phyloP scores from a whole-genome alignment of 2,797 vertebrate genomes.

The Florisuga fusca region DNA sequence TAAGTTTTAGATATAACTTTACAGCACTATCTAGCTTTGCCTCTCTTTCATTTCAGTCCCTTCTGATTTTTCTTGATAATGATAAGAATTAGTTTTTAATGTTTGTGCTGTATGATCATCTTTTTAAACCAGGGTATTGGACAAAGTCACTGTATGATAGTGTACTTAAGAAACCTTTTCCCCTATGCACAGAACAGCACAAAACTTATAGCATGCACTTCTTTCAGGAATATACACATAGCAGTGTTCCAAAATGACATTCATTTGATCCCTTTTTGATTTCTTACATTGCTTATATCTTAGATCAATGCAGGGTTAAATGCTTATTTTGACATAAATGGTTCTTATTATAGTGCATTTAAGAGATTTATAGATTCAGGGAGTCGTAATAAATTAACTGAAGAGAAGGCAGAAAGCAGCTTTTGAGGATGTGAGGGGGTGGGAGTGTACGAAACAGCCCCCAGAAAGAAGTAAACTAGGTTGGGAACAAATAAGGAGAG shows the following conservation, averaged over 20 bases:
- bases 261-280: not conserved
- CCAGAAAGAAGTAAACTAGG: not conserved
- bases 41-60: not conserved
- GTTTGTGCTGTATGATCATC: not conserved
- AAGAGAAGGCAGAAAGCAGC: not conserved
- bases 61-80: not conserved
- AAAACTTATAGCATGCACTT: rapidly evolving
- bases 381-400: not conserved
- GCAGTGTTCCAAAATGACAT: not conserved
- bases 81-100: not conserved
- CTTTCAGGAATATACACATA: not conserved
- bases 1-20: not conserved
- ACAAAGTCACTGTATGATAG: not conserved
- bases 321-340: not conserved
- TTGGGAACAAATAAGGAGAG: not conserved
- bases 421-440: not conserved
- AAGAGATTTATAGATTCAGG: not conserved
- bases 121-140: not conserved
- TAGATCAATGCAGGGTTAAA: not conserved
- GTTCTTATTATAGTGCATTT: not conserved
- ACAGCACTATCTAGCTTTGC: not conserved
- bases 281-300: not conserved
- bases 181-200: not conserved
- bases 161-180: not conserved
- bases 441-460: not conserved